Base-by-base conservation (phyloP, 2,888 invertebrate species). In the Drosophila neonasuta region DNA sequence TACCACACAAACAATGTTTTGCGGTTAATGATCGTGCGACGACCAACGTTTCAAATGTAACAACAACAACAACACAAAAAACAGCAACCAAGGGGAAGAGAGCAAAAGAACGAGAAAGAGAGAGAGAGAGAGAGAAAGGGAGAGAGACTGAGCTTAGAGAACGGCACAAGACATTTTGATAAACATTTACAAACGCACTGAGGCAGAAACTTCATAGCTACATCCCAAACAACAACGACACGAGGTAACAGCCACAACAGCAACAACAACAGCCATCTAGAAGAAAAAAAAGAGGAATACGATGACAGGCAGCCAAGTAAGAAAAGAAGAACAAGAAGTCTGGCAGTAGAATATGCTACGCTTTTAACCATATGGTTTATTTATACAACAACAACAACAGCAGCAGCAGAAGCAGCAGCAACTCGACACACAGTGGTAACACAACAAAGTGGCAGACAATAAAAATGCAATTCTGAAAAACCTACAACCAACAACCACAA, bases 11-110 rank as follows among this genome's bases (percentile, higher is more conserved):
- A 79, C 77, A 84, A 78, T 88, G 88, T 88, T 88, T 80, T 84
- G 87, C 88, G 88, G 88, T 89, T 89, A 89, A 88, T 88, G 89
- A 89, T 88, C 88, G 86, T 86, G 85, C 84, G 86, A 80, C 71
- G 70, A 46, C 46, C 71, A 70, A 61, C 68, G 34, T 68, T 82
- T 80, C 77, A 84, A 88, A 86, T 86, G 88, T 86, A 87, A 85
- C 79, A 88, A 72, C 24, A 88, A 72, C 24, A 24, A 24, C 24
- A 24, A 24, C 4, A 69, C 63, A 70, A 60, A 62, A 71, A 68
- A 63, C 64, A 70, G 56, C 50, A 71, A 68, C 46, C 34, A 56
- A 41, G 45, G 2, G 24, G 32, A 51, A 50, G 11, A 44, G 13
- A 34, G 30, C n/a, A 15, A 7, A 15, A 24, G 7, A 41, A 10